Percentiles rank a stretch among this genome's conserved stretches.
Evolutionary conservation across 2,888 invertebrate genomes (phyloP).

Genomic region (Griposia aprilina): DNA sequence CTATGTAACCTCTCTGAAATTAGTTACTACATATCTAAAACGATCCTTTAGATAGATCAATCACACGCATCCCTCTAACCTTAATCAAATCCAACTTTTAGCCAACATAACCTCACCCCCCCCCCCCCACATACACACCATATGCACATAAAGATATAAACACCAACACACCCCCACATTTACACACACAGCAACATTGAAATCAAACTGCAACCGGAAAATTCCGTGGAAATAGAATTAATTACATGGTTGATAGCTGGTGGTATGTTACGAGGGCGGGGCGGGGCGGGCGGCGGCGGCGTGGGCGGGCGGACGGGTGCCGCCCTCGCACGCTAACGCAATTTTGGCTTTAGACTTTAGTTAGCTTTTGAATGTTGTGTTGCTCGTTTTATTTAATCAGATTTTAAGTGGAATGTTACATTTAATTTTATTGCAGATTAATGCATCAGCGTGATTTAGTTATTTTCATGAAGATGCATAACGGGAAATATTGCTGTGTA

Average conservation of each 20-base stretch:
- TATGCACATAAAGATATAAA: constrained; percentile 8
- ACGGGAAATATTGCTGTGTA: not conserved
- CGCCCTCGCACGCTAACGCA: constrained; percentile 72
- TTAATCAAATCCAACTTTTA: constrained; percentile 29
- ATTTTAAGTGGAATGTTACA: constrained; percentile 12
- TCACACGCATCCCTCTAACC: constrained; percentile 17
- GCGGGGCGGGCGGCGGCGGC: constrained; percentile 61
- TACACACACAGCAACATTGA: constrained; percentile 38
- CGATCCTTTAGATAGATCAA: not conserved
- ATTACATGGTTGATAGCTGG: constrained; percentile 75
- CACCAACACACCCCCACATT: constrained; percentile 23
- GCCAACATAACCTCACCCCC: not conserved
- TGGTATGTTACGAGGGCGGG: constrained; percentile 65
- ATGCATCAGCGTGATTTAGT: not conserved
- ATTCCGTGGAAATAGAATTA: constrained; percentile 80
- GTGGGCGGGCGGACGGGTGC: constrained; percentile 64
- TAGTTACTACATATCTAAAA: not conserved
- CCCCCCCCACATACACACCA: constrained; percentile 8
- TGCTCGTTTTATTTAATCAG: constrained; percentile 45
- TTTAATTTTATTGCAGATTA: constrained; percentile 9
- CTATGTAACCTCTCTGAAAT: not conserved
- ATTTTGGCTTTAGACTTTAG: constrained; percentile 73
- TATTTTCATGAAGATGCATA: not conserved
- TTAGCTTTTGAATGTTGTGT: constrained; percentile 60
- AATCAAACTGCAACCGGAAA: constrained; percentile 66